These are phyloP conservation scores for Carpatolechia fugitivella DNA, from an alignment of 2,888 invertebrate species.

Conservation along the genomic window DNA sequence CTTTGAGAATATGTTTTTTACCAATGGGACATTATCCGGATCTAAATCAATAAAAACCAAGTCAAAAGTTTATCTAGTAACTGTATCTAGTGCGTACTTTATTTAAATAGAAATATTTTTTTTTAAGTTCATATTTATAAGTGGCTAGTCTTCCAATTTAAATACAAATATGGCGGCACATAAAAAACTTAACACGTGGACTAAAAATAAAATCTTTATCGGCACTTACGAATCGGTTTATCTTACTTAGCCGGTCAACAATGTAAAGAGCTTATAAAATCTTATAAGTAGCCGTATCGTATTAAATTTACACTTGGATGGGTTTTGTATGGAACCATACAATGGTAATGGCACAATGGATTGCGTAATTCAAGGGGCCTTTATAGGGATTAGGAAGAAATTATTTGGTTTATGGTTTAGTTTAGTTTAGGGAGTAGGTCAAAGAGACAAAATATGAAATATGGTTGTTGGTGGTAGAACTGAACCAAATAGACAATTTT, in stretches of 20 bases:
- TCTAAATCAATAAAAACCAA: too few relatives aligned
- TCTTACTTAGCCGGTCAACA: background rate
- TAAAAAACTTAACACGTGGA: too few relatives aligned
- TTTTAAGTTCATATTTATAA: background rate
- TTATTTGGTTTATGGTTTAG: conserved; percentile 12
- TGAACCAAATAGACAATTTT: too few relatives aligned
- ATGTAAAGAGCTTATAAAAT: background rate
- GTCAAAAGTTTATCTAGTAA: too few relatives aligned
- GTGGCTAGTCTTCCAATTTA: background rate
- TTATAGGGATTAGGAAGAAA: background rate
- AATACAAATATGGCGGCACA: background rate
- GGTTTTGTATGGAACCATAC: conserved; percentile 15
- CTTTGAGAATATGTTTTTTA: too few relatives aligned
- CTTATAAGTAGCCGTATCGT: conserved; percentile 41
- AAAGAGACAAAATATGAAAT: background rate
- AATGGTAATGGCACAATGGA: conserved; percentile 23
- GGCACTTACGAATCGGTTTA: background rate
- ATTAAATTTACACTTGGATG: conserved; percentile 49
- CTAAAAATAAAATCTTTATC: background rate
- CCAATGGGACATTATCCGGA: too few relatives aligned
- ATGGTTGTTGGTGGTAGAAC: too few relatives aligned
- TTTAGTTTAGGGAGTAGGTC: background rate
- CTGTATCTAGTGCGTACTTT: too few relatives aligned
- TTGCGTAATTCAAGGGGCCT: conserved; percentile 31
- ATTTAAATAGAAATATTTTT: background rate